These are phyloP conservation scores for Onthophagus taurus DNA, from an alignment of 1,140 invertebrate genomes.

Conservation along the genomic window DNA sequence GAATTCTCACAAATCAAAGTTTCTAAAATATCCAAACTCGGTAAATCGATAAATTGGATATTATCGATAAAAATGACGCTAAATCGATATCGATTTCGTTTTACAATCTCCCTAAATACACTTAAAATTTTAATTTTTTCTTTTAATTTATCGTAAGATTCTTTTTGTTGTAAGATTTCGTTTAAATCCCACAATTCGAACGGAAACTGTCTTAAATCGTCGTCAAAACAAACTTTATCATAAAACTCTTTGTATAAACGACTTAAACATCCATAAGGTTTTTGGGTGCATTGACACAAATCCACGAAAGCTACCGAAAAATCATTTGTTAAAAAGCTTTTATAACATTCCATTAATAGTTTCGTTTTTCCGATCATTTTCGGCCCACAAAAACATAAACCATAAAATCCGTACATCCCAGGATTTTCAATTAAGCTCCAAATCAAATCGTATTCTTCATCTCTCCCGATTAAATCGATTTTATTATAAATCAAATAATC, in stretches of 20 bases:
- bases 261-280: slow-evolving; percentile 21
- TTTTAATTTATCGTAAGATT: background rate
- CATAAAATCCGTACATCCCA: slow-evolving; percentile 19
- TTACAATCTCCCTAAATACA: slow-evolving; percentile 11
- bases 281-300: slow-evolving; percentile 11
- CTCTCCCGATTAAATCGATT: slow-evolving; percentile 35
- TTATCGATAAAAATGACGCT: slow-evolving; percentile 20
- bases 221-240: slow-evolving; percentile 12
- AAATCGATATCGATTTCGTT: background rate
- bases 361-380: slow-evolving; percentile 40
- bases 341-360: slow-evolving; percentile 28
- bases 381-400: slow-evolving; percentile 32
- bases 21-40: slow-evolving; percentile 19
- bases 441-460: slow-evolving; percentile 39
- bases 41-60: slow-evolving; percentile 20
- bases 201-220: slow-evolving; percentile 3
- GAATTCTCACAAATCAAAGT: slow-evolving; percentile 13
- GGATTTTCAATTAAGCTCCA: slow-evolving; percentile 33
- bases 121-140: slow-evolving; percentile 8
- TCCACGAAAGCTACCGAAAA: slow-evolving; percentile 11
- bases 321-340: background rate
- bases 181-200: slow-evolving; percentile 18
- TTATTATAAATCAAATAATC: slow-evolving; percentile 34
- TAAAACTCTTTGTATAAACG: slow-evolving; percentile 20
- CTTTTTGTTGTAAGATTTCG: slow-evolving; percentile 17